A percentile compares a stretch with the other conserved stretches of the same genome.
Conservation (phyloP, 2,797 vertebrate species). For the Delichon dasypus region DNA sequence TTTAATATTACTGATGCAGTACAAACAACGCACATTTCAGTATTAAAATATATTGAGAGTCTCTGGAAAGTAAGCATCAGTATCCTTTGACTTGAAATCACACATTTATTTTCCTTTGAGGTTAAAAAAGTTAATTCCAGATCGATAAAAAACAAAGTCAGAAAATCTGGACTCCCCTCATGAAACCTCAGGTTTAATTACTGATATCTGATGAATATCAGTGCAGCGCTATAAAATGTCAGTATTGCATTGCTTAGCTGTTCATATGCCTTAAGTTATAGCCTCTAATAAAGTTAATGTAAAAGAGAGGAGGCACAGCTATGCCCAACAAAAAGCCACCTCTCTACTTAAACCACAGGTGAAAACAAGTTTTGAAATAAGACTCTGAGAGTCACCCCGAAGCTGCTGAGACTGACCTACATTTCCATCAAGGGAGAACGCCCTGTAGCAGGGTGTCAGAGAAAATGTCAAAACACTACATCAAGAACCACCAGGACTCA, state of each 20-base stretch:
- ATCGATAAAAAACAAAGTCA: background rate
- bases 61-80: background rate
- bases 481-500: background rate
- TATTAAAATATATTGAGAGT: background rate
- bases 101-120: background rate
- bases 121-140: background rate
- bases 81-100: background rate
- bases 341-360: background rate
- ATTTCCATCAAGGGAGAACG: background rate
- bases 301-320: background rate
- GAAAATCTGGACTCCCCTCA: background rate
- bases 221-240: background rate
- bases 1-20: background rate
- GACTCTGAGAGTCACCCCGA: background rate
- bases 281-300: background rate
- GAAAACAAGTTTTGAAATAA: background rate
- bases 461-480: background rate
- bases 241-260: background rate
- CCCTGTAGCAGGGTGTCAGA: background rate
- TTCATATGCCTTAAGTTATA: background rate
- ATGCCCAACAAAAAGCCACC: background rate
- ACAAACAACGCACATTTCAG: background rate
- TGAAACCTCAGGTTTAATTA: constrained; percentile 5
- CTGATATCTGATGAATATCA: background rate
- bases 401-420: constrained; percentile 2